phyloP scores from a whole-genome alignment of 2,113 vertebrate species.

The Trachemys scripta region DNA sequence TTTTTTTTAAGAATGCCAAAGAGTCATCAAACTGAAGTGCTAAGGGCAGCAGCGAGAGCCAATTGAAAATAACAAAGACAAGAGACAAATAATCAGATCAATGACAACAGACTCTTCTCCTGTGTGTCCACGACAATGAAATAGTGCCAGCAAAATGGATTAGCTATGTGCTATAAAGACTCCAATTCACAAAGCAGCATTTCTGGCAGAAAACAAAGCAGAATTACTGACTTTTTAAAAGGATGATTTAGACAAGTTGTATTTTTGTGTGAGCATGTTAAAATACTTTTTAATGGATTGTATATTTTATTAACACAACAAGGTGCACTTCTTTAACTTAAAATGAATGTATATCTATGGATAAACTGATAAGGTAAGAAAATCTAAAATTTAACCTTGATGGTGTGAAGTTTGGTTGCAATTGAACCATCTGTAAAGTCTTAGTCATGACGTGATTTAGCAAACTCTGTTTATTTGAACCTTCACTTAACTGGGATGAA shows the following conservation, averaged over 20 bases:
- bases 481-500: neutral
- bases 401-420: neutral
- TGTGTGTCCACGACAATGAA: neutral
- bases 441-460: neutral
- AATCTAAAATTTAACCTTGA: neutral
- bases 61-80: neutral
- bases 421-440: neutral
- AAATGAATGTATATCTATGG: neutral
- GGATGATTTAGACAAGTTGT: neutral
- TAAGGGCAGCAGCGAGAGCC: neutral
- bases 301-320: neutral
- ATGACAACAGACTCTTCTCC: neutral
- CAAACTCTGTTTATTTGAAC: neutral
- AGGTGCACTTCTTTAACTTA: neutral
- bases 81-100: neutral
- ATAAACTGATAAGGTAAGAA: constrained; percentile 8
- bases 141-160: neutral
- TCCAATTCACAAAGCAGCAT: neutral
- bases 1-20: constrained; percentile 6
- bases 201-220: neutral
- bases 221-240: neutral
- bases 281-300: constrained; percentile 18
- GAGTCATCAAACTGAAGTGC: neutral
- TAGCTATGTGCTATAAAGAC: neutral
- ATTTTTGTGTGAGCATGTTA: neutral